Base-by-base conservation (phyloP, 2,888 invertebrate species). In the Pterobdella sp. region DNA sequence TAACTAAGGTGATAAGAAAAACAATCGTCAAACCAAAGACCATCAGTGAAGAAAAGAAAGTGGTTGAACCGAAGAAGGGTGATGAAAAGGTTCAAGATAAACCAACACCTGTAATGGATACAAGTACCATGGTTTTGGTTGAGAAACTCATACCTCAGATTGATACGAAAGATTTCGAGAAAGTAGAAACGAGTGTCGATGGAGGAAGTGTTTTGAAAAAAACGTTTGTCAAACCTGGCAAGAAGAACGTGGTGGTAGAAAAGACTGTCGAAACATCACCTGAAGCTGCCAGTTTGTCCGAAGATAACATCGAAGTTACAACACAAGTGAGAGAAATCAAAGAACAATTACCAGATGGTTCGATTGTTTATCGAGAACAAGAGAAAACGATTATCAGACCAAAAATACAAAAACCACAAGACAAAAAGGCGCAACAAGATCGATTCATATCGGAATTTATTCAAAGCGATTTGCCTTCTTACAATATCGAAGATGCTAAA, bases 311-410 rank as follows among this genome's bases (percentile, higher is more conserved):
- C 29, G 68, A 68, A n/a, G 36, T 68, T 22, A 37, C 29, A 1
- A 68, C 1, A 34, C 34, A 34, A n/a, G 37, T 26, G 26, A 68
- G 42, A 36, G 42, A 68, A n/a, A n/a, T 68, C 37, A 42, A 37
- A n/a, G 68, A 68, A 42, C 10, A 26, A 26, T 68, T 68, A n/a
- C 68, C 42, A 36, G 37, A 68, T 37, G 68, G 68, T 3, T 26
- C 32, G 14, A 36, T 10, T 29, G 22, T 37, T 22, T n/a, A 22
- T 34, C 34, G 37, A 35, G 68, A 34, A 34, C 26, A 34, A 10
- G n/a, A 68, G 37, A 68, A 37, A 29, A 68, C 68, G 1, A 68
- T 68, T 4, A 10, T 63, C 26, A 26, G 63, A 31, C n/a, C 26
- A 3, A 68, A 68, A 29, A 42, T 42, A 7, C 42, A 18, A 18